Evolutionary conservation across 2,113 vertebrate genomes (phyloP).

Genomic region (Vulpes ferrilata): DNA sequence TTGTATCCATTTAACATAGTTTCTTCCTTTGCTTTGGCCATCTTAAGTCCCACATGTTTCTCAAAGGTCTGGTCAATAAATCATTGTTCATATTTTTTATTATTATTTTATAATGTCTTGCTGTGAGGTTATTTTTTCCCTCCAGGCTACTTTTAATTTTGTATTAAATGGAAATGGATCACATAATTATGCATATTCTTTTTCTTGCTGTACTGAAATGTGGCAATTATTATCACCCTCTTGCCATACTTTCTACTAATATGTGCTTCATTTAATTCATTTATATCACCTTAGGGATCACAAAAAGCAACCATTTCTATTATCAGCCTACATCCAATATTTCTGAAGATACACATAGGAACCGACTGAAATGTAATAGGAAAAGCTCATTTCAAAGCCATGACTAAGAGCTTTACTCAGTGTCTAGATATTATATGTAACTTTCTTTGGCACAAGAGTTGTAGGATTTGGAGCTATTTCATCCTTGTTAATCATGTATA

Average conservation of each 20-base stretch:
- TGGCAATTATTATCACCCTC: slow-evolving; percentile 55
- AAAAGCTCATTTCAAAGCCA: not conserved
- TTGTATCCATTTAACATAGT: not conserved
- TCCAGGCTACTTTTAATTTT: slow-evolving; percentile 37
- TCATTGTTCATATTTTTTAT: not conserved
- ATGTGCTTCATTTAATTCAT: slow-evolving; percentile 39
- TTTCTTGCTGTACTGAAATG: slow-evolving; percentile 49
- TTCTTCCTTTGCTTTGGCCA: not conserved
- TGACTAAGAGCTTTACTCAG: not conserved
- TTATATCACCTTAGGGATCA: slow-evolving; percentile 52
- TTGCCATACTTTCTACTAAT: slow-evolving; percentile 59
- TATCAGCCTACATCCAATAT: not conserved
- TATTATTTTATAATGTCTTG: slow-evolving; percentile 1
- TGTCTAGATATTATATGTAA: not conserved
- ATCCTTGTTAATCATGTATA: not conserved
- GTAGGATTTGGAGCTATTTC: slow-evolving; percentile 23
- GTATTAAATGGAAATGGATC: slow-evolving; percentile 45
- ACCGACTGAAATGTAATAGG: not conserved
- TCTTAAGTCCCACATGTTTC: not conserved
- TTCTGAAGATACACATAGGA: not conserved
- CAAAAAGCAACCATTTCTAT: slow-evolving; percentile 33
- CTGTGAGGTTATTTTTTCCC: not conserved
- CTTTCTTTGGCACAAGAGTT: not conserved
- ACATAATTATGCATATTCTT: slow-evolving; percentile 54
- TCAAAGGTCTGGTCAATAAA: slow-evolving; percentile 4